Base-by-base conservation (phyloP, 2,888 invertebrate species). In the Athripsodes cinereus region DNA sequence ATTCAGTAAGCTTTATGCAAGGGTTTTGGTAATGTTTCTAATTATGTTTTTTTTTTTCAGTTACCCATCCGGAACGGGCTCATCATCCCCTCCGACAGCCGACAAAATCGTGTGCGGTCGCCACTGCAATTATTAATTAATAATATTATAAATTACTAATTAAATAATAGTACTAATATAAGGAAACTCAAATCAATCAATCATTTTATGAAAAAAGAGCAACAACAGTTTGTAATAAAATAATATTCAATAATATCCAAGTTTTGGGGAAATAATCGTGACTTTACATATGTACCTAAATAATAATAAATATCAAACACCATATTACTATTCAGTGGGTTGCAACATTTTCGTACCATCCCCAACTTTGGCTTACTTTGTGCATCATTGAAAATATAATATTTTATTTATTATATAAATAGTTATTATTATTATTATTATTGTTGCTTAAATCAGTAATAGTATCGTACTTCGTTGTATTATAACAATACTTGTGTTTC, bases 11-110 rank as follows among this genome's bases (percentile, higher is more conserved):
- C 18, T 44, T 44, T 8, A 5, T 44, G 44, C 3, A 44, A 44
- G 5, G 13, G n/a, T 44, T 13, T 8, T 44, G 44, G 5, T 8
- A 48, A 6, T 19, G n/a, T n/a, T n/a, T n/a, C n/a, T n/a, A n/a
- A n/a, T n/a, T n/a, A n/a, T n/a, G n/a, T n/a, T n/a, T 53, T 59
- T 60, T 53, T 53, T 55, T 64, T 62, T n/a, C 64, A 64, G 64
- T 64, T 64, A 62, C 62, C 62, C 34, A 57, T 61, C 56, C 60
- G 60, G 61, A 58, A 50, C 61, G 60, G 58, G 59, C 60, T 52
- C 55, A 52, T 52, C 61, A 52, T 54, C 62, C 61, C 57, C 60
- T 55, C 61, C 56, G 59, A 62, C 16, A 13, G 13, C 40, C 40
- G 13, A 40, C n/a, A 40, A 3, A 8, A 3, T 16, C 40, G 40